Base-by-base conservation (phyloP, 2,113 vertebrate genomes). In the Perca schrenkii region DNA sequence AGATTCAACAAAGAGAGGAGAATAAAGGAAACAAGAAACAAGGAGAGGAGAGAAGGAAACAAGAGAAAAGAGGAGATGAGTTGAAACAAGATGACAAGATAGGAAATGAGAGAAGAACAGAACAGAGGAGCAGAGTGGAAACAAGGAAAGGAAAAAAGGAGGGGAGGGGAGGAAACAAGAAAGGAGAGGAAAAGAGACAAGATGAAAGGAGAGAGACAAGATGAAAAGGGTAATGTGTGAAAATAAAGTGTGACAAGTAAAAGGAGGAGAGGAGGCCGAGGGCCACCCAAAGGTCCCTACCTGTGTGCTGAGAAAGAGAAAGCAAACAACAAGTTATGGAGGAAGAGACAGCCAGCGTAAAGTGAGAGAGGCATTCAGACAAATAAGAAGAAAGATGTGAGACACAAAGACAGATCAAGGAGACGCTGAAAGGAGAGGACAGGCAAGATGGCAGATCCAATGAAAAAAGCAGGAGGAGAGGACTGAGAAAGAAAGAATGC, bases 341-440 rank as follows among this genome's bases (percentile, higher is more conserved):
- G 53, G 46, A 52, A 52, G 70, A 34, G 53, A 71, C 52, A 43
- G 70, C 40, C 28, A 4, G 15, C 28, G 50, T 36, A 28, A 43
- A 67, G 43, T 4, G 36, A 67, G 49, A 36, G 40, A 11, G 21
- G 36, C 49, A 74, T 7, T 52, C 8, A 60, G 34, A 61, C 21
- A 74, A 81, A 69, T 11, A 28, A 22, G 19, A 53, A 67, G 47
- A 83, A 76, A 71, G 60, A n/a, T 53, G 4, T 71, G 76, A 85
- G 62, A 83, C 71, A 77, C 53, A 49, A 4, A 46, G n/a, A 78
- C 25, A 62, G 47, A 13, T 19, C 25, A 16, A 57, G 19, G 53
- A 47, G 56, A 86, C 21, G 49, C 64, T 52, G 66, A 87, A 4
- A 86, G 50, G 70, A 68, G 56, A 53, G 36, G 88, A 73, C 82